These are phyloP conservation scores for Galerucella pusilla DNA, from an alignment of 2,888 invertebrate species.

Conservation along the genomic window DNA sequence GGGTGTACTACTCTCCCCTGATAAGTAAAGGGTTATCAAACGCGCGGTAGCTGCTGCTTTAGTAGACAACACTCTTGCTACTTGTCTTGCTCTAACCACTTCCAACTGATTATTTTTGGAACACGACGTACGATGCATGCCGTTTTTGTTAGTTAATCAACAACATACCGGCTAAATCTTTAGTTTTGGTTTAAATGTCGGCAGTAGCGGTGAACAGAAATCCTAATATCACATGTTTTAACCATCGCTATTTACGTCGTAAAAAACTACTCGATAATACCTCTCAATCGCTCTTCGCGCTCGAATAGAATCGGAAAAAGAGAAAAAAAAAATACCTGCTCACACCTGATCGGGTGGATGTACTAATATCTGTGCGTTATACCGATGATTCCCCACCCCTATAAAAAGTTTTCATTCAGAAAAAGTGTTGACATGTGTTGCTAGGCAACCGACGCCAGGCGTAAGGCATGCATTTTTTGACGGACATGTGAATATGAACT, in stretches of 20 bases:
- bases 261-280: slow-evolving; percentile 2
- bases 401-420: slow-evolving; percentile 72
- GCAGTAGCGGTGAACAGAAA: slow-evolving; percentile 54
- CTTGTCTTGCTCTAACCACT: slow-evolving; percentile 53
- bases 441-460: slow-evolving; percentile 59
- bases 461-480: slow-evolving; percentile 52
- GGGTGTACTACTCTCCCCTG: slow-evolving; percentile 57
- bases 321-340: slow-evolving; percentile 37
- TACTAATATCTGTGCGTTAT: slow-evolving; percentile 50
- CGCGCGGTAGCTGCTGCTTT: slow-evolving; percentile 63
- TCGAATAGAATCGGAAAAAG: slow-evolving; percentile 17
- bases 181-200: slow-evolving; percentile 63
- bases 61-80: slow-evolving; percentile 56
- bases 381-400: slow-evolving; percentile 64
- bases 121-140: slow-evolving; percentile 51
- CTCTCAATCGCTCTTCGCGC: slow-evolving; percentile 17
- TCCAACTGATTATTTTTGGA: slow-evolving; percentile 51
- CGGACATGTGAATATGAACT: slow-evolving; percentile 46
- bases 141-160: slow-evolving; percentile 59
- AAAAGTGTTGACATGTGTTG: slow-evolving; percentile 66
- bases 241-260: slow-evolving; percentile 26
- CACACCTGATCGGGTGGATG: slow-evolving; percentile 47
- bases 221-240: slow-evolving; percentile 52
- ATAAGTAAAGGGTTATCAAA: slow-evolving; percentile 67
- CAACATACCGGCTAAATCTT: slow-evolving; percentile 68